phyloP scores from a whole-genome alignment of 1,140 invertebrate species.

The Aphidius gifuensis region DNA sequence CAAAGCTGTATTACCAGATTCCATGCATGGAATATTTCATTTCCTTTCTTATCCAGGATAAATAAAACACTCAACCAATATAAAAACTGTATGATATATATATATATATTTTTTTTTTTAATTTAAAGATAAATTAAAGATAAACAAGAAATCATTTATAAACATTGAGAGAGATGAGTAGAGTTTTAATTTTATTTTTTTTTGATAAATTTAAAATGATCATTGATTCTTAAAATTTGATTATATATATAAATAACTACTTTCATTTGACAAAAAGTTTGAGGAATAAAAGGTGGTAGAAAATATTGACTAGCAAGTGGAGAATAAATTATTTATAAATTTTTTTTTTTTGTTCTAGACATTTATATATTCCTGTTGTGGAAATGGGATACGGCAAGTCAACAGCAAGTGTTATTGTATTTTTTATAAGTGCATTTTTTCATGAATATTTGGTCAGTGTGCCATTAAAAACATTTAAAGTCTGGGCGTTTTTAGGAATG shows the following conservation, averaged over 20 bases:
- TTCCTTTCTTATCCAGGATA: neutral
- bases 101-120: too few species aligned
- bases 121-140: too few species aligned
- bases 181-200: neutral
- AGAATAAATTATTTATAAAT: too few species aligned
- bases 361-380: slow-evolving; percentile 91
- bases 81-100: too few species aligned
- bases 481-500: slow-evolving; percentile 98
- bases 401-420: slow-evolving; percentile 79
- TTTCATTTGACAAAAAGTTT: slow-evolving; percentile 57
- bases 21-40: slow-evolving; percentile 18
- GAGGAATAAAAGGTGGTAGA: slow-evolving; percentile 34
- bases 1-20: slow-evolving; percentile 6
- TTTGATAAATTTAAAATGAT: too few species aligned
- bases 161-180: too few species aligned
- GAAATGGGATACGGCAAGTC: slow-evolving; percentile 74
- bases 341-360: slow-evolving; percentile 55
- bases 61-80: too few species aligned
- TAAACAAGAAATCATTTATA: slow-evolving; percentile 10
- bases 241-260: too few species aligned
- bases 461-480: slow-evolving; percentile 91
- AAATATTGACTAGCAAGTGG: too few species aligned
- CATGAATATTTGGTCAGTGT: slow-evolving; percentile 97
- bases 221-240: too few species aligned
- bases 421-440: slow-evolving; percentile 96